Evolutionary conservation across 2,888 invertebrate genomes (phyloP), one percentile per base, ranked within the genome.

Genomic region (Psylliodes chrysocephalus): DNA sequence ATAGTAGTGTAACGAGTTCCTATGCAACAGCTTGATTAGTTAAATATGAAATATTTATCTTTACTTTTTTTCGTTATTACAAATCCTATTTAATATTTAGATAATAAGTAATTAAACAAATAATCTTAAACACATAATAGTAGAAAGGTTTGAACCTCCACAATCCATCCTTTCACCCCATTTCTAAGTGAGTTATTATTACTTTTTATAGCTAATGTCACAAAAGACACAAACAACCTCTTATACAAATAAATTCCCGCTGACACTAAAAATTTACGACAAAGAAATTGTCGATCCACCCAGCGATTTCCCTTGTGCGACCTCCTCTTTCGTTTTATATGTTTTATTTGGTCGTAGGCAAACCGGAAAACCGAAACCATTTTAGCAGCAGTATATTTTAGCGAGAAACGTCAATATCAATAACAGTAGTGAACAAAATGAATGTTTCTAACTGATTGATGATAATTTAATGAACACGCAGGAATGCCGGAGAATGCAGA

Each of bases 391-490:
- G 42, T 42, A 60, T 42, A 42, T 55, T 55, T 22, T 12, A 52
- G 30, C 17, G 42, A 40, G 42, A 17, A 14, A 46, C 47, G 53
- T 63, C 64, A 53, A 61, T 56, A 46, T 30, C 57, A 42, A 35
- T 55, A 51, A 18, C 14, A 53, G 57, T 44, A 49, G 30, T 33
- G 47, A 42, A 28, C 18, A 54, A 61, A 60, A 61, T 49, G 53
- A 61, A 57, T 53, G 53, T 54, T 61, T 17, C 38, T 10, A n/a
- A 33, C 53, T 61, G 61, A 65, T 61, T 65, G 57, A 65, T 65
- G 65, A 51, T 33, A 40, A 49, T 65, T 57, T 64, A 51, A 60
- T 60, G 60, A 47, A 49, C 22, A 2, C 22, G 22, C 2, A 6
- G 6, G 6, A 22, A 22, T 22, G 6, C 22, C 6, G 22, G 22